Conservation (phyloP, 2,888 invertebrate genomes). For the Mythimna vitellina region DNA sequence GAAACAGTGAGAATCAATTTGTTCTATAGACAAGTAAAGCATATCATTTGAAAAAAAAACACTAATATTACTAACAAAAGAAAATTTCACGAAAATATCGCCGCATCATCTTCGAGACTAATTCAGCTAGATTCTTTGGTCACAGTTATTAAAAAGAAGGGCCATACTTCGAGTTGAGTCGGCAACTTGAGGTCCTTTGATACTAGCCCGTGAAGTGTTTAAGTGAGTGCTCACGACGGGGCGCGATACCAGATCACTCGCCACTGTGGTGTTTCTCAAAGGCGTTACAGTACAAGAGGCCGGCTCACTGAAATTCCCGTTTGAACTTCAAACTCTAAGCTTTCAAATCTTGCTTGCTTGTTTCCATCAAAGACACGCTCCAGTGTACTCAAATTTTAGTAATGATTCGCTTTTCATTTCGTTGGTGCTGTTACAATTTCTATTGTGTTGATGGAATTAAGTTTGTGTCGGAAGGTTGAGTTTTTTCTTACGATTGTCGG, state of each 20-base stretch:
- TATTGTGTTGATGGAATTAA: constrained; percentile 33
- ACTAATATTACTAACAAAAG: constrained; percentile 17
- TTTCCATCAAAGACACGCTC: constrained; percentile 64
- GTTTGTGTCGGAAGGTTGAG: constrained; percentile 1
- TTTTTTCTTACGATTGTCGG: constrained; percentile 1
- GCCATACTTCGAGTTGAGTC: constrained; percentile 68
- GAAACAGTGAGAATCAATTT: background rate
- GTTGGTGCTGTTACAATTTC: constrained; percentile 25
- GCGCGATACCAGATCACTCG: constrained; percentile 75
- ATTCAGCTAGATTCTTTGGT: constrained; percentile 58
- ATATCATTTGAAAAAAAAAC: constrained; percentile 9
- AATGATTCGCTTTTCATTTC: constrained; percentile 49
- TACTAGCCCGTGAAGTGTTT: constrained; percentile 77
- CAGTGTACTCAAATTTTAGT: constrained; percentile 44
- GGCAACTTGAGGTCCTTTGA: constrained; percentile 78
- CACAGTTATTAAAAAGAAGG: constrained; percentile 65
- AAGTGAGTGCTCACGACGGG: constrained; percentile 80
- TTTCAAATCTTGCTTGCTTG: constrained; percentile 60
- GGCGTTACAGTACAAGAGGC: constrained; percentile 61
- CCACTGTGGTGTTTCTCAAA: constrained; percentile 75
- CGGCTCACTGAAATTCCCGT: constrained; percentile 60
- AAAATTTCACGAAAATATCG: constrained; percentile 47
- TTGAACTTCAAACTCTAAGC: constrained; percentile 66
- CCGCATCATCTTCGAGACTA: constrained; percentile 55
- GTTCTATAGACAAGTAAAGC: background rate